Percentiles rank a stretch among this genome's conserved stretches.
phyloP scores from a whole-genome alignment of 2,888 invertebrate genomes.

The Minunthozetes semirufus region DNA sequence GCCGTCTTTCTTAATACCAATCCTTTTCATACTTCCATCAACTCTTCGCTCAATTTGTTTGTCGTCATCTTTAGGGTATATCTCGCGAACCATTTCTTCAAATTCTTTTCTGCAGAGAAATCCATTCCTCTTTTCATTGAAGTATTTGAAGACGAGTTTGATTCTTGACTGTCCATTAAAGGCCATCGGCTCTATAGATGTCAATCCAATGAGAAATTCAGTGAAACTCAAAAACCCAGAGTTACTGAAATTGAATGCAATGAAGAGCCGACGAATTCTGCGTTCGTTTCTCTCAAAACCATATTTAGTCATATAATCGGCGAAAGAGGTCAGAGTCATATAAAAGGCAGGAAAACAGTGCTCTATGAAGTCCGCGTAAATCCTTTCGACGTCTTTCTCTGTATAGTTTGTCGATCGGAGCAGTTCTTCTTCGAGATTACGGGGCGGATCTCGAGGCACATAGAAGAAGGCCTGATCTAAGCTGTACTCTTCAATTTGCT shows the following conservation, averaged over 20 bases:
- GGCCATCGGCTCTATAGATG: constrained; percentile 60
- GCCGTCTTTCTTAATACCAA: constrained; percentile 2
- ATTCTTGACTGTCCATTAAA: constrained; percentile 60
- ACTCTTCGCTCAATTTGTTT: neutral
- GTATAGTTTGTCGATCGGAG: constrained; percentile 22
- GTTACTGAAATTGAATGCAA: constrained; percentile 18
- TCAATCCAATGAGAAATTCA: constrained; percentile 58
- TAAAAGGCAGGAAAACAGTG: constrained; percentile 36
- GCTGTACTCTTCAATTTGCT: neutral
- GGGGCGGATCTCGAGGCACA: constrained; percentile 31
- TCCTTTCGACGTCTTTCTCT: constrained; percentile 31
- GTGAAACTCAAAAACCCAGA: constrained; percentile 6
- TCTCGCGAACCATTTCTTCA: neutral
- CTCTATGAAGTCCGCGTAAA: constrained; percentile 32
- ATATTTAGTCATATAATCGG: constrained; percentile 36
- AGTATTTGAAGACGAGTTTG: constrained; percentile 63
- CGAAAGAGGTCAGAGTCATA: constrained; percentile 33
- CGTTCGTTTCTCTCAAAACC: constrained; percentile 31
- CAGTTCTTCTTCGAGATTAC: constrained; percentile 33
- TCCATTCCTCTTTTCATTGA: constrained; percentile 46
- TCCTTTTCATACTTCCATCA: constrained; percentile 13
- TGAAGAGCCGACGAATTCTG: constrained; percentile 7
- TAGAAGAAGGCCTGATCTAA: constrained; percentile 19
- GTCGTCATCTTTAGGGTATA: neutral
- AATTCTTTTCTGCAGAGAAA: neutral